phyloP scores from a whole-genome alignment of 2,888 invertebrate genomes.

The Tiphia femorata region DNA sequence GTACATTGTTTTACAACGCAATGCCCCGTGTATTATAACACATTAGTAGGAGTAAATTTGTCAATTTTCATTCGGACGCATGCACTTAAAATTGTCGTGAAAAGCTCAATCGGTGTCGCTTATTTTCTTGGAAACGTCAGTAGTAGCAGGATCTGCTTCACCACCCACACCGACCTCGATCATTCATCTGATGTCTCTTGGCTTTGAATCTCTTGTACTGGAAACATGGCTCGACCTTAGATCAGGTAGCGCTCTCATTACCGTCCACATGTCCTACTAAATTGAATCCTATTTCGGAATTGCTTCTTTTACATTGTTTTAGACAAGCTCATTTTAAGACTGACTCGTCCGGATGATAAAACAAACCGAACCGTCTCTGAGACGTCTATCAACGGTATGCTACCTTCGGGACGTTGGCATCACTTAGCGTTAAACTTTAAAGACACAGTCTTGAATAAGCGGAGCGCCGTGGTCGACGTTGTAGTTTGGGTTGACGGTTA shows the following conservation, averaged over 20 bases:
- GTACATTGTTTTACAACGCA: background rate
- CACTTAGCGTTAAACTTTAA: slow-evolving; percentile 74
- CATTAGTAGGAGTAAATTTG: slow-evolving; percentile 19
- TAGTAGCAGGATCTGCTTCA: slow-evolving; percentile 58
- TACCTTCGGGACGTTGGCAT: slow-evolving; percentile 72
- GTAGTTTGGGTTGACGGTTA: slow-evolving; percentile 74
- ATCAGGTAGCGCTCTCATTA: slow-evolving; percentile 58
- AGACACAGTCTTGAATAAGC: slow-evolving; percentile 72
- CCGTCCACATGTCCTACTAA: background rate
- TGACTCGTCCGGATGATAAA: slow-evolving; percentile 72
- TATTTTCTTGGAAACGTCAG: slow-evolving; percentile 40
- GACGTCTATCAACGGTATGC: slow-evolving; percentile 68
- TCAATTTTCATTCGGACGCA: slow-evolving; percentile 24
- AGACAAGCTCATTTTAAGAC: slow-evolving; percentile 71
- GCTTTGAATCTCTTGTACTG: slow-evolving; percentile 75
- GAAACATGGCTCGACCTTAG: slow-evolving; percentile 74
- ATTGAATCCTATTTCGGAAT: background rate
- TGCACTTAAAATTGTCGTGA: slow-evolving; percentile 22
- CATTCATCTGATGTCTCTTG: slow-evolving; percentile 75
- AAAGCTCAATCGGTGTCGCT: slow-evolving; percentile 32
- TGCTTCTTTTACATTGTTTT: slow-evolving; percentile 23
- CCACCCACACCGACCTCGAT: slow-evolving; percentile 63
- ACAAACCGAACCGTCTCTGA: slow-evolving; percentile 71
- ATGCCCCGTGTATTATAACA: no score
- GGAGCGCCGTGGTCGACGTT: slow-evolving; percentile 74